Conservation (phyloP, 2,888 invertebrate genomes). For the Drosophila neotestacea region DNA sequence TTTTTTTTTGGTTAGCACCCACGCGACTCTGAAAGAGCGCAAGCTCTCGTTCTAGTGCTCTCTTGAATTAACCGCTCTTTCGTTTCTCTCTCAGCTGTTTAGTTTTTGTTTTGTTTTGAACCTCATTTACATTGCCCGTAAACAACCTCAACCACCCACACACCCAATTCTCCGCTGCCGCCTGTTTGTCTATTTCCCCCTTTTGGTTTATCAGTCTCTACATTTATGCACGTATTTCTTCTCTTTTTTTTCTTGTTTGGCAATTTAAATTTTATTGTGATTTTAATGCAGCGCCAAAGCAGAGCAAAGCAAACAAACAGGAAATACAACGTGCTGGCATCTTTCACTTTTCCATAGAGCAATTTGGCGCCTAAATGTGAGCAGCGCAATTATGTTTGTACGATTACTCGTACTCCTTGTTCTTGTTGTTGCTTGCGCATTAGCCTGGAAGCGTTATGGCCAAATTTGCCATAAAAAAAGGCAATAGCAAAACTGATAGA, state of each 20-base stretch:
- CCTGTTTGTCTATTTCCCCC: conserved; percentile 26
- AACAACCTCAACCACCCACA: conserved; percentile 35
- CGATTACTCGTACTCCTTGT: not conserved
- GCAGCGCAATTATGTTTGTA: conserved; percentile 26
- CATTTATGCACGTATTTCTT: conserved; percentile 57
- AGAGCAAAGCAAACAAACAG: conserved; percentile 42
- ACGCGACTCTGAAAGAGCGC: conserved; percentile 41
- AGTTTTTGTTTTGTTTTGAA: conserved; percentile 73
- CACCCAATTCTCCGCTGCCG: not conserved
- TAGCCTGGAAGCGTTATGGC: conserved; percentile 22
- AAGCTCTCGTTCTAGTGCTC: conserved; percentile 31
- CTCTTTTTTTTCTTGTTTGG: conserved; percentile 40
- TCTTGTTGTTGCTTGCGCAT: conserved; percentile 28
- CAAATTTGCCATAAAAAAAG: not conserved
- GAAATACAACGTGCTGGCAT: conserved; percentile 41
- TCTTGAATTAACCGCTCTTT: conserved; percentile 5
- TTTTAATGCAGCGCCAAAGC: conserved; percentile 54
- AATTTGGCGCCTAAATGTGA: conserved; percentile 56
- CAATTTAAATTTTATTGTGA: conserved; percentile 73
- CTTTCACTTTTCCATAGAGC: conserved; percentile 41
- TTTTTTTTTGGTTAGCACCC: conserved; percentile 42
- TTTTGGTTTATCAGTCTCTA: conserved; percentile 29
- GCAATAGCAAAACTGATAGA: not conserved
- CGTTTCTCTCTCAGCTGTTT: conserved; percentile 58
- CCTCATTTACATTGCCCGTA: conserved; percentile 49